These are phyloP conservation scores for Oplegnathus fasciatus DNA, from an alignment of 2,113 vertebrate genomes.

Conservation along the genomic window DNA sequence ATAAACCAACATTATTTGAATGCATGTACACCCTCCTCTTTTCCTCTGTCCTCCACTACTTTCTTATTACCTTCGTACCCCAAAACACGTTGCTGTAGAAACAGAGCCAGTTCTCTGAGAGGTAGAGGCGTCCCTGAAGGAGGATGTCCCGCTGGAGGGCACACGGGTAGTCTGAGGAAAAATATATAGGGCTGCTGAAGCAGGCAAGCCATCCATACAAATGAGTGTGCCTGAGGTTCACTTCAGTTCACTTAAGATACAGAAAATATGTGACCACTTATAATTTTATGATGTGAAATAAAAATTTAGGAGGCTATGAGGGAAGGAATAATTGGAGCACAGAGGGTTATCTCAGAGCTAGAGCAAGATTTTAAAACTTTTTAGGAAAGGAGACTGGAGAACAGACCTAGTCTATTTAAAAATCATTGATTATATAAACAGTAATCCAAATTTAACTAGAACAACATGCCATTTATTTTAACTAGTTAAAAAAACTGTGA, in stretches of 20 bases:
- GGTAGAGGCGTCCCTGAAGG: constrained; percentile 93
- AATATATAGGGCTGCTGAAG: constrained; percentile 7
- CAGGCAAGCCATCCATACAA: neutral
- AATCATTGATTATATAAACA: too few species aligned
- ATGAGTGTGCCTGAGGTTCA: constrained; percentile 10
- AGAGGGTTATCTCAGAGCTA: too few species aligned
- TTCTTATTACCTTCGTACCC: constrained; percentile 89
- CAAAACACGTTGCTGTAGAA: constrained; percentile 97
- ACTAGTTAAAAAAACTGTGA: too few species aligned
- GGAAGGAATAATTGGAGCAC: too few species aligned
- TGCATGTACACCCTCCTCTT: neutral
- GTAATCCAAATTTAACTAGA: too few species aligned
- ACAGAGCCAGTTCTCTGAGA: constrained; percentile 94
- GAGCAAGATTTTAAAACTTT: too few species aligned
- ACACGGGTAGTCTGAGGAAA: constrained; percentile 89
- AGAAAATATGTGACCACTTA: neutral
- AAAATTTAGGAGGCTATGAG: too few species aligned
- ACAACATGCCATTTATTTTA: too few species aligned
- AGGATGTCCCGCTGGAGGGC: constrained; percentile 96
- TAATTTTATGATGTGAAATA: neutral
- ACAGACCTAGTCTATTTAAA: too few species aligned
- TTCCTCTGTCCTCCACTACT: neutral
- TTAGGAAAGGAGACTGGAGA: too few species aligned
- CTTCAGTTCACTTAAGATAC: neutral
- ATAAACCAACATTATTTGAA: too few species aligned